A percentile compares a stretch with the other conserved stretches of the same genome.
These are phyloP conservation scores for rat (Rattus norvegicus) DNA, from an alignment of 2,113 vertebrate species.

Conservation along the genomic window GRCr8 NC_086023.1:160439001-160439500, in stretches of 20 bases:
- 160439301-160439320: constrained; percentile 1
- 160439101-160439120: constrained; percentile 24
- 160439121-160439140: neutral
- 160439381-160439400: constrained; percentile 49
- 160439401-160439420: constrained; percentile 29
- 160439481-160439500: neutral
- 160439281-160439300: neutral
- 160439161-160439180: constrained; percentile 15
- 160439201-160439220: constrained; percentile 38
- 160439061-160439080: neutral
- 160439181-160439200: neutral
- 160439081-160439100: neutral
- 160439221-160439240: neutral
- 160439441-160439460: neutral
- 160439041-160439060: neutral
- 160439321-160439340: constrained; percentile 45
- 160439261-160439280: constrained; percentile 20
- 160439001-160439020: neutral
- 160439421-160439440: neutral
- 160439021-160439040: constrained; percentile 5
- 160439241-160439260: constrained; percentile 3
- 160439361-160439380: neutral
- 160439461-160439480: neutral
- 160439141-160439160: neutral
- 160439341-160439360: constrained; percentile 53